Evolutionary conservation across 2,113 vertebrate genomes (phyloP).

Genomic region (Macquaria ambigua): DNA sequence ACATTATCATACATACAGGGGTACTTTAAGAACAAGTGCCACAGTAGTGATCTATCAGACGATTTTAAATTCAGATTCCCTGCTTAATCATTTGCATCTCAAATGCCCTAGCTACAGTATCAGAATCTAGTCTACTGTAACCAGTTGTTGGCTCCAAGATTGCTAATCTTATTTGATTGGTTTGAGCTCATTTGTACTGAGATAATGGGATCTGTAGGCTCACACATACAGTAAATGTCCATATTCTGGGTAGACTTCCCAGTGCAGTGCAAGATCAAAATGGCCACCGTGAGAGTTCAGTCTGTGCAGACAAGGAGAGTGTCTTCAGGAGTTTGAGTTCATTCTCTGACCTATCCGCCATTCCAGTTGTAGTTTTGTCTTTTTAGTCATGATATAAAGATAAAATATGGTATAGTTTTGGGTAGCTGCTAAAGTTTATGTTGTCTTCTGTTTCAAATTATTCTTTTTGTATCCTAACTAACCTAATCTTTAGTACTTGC

Average conservation of each 20-base stretch:
- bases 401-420: neutral
- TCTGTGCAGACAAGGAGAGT: neutral
- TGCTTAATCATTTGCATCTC: neutral
- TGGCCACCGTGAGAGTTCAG: neutral
- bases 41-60: neutral
- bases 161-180: neutral
- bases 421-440: neutral
- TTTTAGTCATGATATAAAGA: slow-evolving; percentile 21
- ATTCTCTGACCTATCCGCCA: neutral
- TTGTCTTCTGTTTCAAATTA: neutral
- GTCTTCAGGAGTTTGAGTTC: neutral
- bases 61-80: neutral
- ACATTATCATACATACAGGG: neutral
- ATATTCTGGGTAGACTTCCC: neutral
- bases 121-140: neutral
- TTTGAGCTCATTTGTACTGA: neutral
- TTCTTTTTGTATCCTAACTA: neutral
- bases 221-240: neutral
- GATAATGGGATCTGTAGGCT: neutral
- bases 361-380: neutral
- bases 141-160: neutral
- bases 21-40: neutral
- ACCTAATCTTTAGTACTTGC: neutral
- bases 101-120: neutral
- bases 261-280: neutral